A percentile compares a stretch with the other conserved stretches of the same genome.
These are phyloP conservation scores for Petrocephalus microphthalmus DNA, from an alignment of 2,113 vertebrate species.

Conservation along the genomic window DNA sequence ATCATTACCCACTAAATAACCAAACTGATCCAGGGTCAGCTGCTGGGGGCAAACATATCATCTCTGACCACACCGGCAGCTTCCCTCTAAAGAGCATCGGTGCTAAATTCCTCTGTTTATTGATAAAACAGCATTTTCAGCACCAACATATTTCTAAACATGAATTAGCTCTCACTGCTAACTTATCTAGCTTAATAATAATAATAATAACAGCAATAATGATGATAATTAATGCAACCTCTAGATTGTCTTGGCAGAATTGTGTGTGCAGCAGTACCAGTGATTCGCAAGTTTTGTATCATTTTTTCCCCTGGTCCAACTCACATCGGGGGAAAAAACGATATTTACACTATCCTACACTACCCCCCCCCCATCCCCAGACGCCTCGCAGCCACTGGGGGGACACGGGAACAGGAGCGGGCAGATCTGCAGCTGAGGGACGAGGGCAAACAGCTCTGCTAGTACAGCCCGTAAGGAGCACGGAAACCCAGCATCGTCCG, in stretches of 20 bases:
- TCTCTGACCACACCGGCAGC: not conserved
- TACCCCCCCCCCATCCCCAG: not conserved
- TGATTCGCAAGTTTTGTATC: too few relatives aligned
- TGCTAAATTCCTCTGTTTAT: not conserved
- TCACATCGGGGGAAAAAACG: too few relatives aligned
- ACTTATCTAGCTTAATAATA: not conserved
- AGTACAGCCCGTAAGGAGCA: not conserved
- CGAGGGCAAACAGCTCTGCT: not conserved
- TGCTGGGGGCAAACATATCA: not conserved
- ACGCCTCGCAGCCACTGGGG: not conserved
- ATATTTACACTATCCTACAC: too few relatives aligned
- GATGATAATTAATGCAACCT: not conserved
- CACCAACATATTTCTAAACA: not conserved
- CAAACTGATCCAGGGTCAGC: conserved; percentile 11
- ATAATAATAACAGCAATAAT: not conserved
- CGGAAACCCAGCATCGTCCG: not conserved
- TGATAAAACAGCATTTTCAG: not conserved
- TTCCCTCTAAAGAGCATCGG: not conserved
- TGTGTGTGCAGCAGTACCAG: too few relatives aligned
- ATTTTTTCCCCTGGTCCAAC: too few relatives aligned
- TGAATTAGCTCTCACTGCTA: not conserved
- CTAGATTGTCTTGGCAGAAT: too few relatives aligned
- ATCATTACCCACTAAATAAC: conserved; percentile 3
- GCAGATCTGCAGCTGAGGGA: not conserved
- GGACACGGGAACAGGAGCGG: not conserved